Percentiles rank a stretch among this genome's conserved stretches.
Conservation (phyloP, 2,797 vertebrate species). For the Natrix natrix region DNA sequence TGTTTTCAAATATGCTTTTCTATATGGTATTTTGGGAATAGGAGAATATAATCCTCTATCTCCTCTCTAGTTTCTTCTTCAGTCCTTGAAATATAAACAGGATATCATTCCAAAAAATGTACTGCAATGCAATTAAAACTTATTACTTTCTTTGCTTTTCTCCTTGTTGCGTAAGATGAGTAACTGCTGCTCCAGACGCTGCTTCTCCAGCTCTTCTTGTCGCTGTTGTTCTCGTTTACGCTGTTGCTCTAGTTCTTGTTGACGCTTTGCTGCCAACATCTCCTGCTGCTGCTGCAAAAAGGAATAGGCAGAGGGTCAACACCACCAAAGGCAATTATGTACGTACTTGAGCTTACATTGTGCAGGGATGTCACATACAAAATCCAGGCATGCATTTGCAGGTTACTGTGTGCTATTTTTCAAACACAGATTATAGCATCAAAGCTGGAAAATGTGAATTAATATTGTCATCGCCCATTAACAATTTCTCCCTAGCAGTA, state of each 20-base stretch:
- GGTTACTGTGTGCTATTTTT: neutral
- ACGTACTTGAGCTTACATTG: neutral
- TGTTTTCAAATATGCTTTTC: neutral
- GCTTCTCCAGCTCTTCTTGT: constrained; percentile 92
- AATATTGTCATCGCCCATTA: neutral
- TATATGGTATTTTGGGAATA: neutral
- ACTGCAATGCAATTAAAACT: neutral
- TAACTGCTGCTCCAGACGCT: constrained; percentile 89
- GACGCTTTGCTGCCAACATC: constrained; percentile 87
- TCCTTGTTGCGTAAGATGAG: constrained; percentile 81
- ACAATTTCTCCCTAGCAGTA: neutral
- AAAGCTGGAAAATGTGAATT: too few species aligned
- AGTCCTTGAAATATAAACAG: neutral
- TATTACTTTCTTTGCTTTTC: constrained; percentile 81
- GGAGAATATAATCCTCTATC: neutral
- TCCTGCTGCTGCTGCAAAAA: constrained; percentile 89
- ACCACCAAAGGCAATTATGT: neutral
- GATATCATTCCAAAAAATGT: neutral
- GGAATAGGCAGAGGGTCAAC: neutral
- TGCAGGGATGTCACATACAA: neutral
- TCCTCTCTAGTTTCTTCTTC: neutral
- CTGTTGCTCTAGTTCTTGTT: constrained; percentile 93
- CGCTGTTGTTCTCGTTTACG: constrained; percentile 87
- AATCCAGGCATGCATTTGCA: neutral
- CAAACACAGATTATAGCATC: neutral